These are phyloP conservation scores for Potamarius usumacintae DNA, from an alignment of 2,113 vertebrate species.

Conservation along the genomic window DNA sequence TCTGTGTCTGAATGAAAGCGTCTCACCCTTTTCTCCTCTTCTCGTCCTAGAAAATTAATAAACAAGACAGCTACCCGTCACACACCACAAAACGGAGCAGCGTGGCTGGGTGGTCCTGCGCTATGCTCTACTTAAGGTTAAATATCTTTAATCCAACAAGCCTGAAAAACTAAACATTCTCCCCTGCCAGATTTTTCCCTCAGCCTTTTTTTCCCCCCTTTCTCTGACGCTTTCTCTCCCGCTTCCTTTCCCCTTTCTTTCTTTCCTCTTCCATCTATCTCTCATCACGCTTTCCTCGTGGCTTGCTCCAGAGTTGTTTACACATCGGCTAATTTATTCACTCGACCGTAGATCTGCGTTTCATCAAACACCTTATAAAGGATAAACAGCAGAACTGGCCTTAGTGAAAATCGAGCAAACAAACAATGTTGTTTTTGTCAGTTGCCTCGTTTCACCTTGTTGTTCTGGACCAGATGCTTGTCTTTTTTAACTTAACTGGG, in stretches of 20 bases:
- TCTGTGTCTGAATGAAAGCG: not conserved
- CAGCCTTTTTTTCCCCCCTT: conserved; percentile 1
- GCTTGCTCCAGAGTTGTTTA: conserved; percentile 37
- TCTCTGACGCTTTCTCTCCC: not conserved
- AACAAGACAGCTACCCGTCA: conserved; percentile 60
- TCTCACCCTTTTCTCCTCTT: conserved; percentile 2
- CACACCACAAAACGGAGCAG: conserved; percentile 47
- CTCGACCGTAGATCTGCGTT: conserved; percentile 48
- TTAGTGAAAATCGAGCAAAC: conserved; percentile 23
- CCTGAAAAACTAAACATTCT: conserved; percentile 63
- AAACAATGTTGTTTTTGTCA: conserved; percentile 31
- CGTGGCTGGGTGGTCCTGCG: conserved; percentile 64
- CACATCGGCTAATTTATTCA: conserved; percentile 46
- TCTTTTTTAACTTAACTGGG: conserved; percentile 35
- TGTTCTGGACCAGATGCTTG: not conserved
- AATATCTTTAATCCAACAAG: conserved; percentile 65
- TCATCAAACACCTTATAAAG: conserved; percentile 53
- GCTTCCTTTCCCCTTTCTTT: conserved; percentile 6
- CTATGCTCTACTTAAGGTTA: conserved; percentile 61
- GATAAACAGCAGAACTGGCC: conserved; percentile 33
- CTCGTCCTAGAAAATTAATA: conserved; percentile 52
- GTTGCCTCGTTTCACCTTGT: not conserved
- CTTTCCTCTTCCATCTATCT: conserved; percentile 17
- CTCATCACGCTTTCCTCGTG: conserved; percentile 7
- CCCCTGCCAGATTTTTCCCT: conserved; percentile 52